Percentiles rank a stretch among this genome's conserved stretches.
phyloP scores from a whole-genome alignment of 2,113 vertebrate species.

The Tinamus guttatus region DNA sequence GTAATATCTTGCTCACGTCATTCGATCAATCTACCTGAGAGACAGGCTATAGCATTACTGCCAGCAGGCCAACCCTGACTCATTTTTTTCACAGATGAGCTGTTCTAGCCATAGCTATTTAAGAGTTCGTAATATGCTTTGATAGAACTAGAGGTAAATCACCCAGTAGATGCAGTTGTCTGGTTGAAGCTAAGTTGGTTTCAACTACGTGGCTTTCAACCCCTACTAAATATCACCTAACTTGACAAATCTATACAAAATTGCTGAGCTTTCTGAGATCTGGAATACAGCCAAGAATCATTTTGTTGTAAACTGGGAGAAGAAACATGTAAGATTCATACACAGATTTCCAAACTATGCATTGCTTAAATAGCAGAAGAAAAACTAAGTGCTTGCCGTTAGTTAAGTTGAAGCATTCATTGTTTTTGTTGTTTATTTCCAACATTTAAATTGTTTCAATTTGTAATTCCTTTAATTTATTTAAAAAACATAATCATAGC shows the following conservation, averaged over 20 bases:
- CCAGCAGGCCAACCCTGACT: fast-evolving
- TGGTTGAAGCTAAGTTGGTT: not conserved
- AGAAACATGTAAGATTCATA: not conserved
- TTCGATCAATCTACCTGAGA: too few relatives aligned
- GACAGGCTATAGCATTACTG: fast-evolving
- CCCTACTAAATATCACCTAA: not conserved
- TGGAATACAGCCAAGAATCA: conserved; percentile 7
- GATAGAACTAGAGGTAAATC: not conserved
- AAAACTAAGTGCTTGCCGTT: not conserved
- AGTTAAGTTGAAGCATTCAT: not conserved
- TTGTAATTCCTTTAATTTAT: conserved; percentile 32
- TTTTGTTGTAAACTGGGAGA: conserved; percentile 33
- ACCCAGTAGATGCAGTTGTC: not conserved
- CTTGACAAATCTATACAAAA: not conserved
- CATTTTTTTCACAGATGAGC: fast-evolving
- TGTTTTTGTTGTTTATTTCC: conserved; percentile 1
- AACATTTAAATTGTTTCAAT: conserved; percentile 22
- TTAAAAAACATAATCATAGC: not conserved
- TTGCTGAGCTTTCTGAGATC: not conserved
- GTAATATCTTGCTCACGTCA: not conserved
- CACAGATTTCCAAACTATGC: conserved; percentile 1
- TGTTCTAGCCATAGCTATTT: not conserved
- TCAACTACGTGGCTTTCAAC: not conserved
- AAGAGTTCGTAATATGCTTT: not conserved
- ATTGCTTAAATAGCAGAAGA: not conserved